Evolutionary conservation across 2,113 vertebrate genomes (phyloP).

Genomic region (Stictonetta naevosa): DNA sequence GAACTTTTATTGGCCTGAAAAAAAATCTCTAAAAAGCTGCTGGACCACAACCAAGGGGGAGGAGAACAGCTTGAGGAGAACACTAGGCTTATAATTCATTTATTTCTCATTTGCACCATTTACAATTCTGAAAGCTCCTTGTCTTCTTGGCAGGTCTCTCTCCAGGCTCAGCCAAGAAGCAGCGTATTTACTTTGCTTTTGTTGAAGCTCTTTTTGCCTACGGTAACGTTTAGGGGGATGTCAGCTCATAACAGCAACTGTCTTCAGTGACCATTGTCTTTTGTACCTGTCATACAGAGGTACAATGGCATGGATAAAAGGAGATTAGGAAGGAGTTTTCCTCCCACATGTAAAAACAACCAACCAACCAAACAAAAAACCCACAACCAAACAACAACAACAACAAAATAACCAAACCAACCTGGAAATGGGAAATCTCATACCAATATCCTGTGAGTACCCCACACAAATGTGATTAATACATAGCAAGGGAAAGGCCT

Average conservation of each 20-base stretch:
- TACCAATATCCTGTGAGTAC: not conserved
- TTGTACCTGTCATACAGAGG: not conserved
- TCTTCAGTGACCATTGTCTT: not conserved
- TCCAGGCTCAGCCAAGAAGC: slow-evolving; percentile 10
- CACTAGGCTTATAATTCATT: not conserved
- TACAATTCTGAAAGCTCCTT: slow-evolving; percentile 2
- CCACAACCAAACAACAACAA: not conserved
- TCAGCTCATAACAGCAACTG: not conserved
- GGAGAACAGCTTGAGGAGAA: not conserved
- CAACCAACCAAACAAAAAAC: not conserved
- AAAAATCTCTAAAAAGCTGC: not conserved
- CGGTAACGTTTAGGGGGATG: not conserved
- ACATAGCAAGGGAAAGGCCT: not conserved
- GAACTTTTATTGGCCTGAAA: not conserved
- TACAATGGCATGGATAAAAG: not conserved
- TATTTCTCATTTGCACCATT: not conserved
- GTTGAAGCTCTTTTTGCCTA: not conserved
- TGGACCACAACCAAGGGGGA: not conserved
- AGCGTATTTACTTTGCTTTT: not conserved
- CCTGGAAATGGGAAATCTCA: not conserved
- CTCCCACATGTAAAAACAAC: not conserved
- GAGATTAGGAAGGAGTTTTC: not conserved
- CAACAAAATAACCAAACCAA: not conserved
- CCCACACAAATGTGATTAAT: not conserved
- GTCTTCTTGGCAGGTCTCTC: not conserved